These are phyloP conservation scores for Sialis fuliginosa DNA, from an alignment of 2,888 invertebrate species.

Conservation along the genomic window DNA sequence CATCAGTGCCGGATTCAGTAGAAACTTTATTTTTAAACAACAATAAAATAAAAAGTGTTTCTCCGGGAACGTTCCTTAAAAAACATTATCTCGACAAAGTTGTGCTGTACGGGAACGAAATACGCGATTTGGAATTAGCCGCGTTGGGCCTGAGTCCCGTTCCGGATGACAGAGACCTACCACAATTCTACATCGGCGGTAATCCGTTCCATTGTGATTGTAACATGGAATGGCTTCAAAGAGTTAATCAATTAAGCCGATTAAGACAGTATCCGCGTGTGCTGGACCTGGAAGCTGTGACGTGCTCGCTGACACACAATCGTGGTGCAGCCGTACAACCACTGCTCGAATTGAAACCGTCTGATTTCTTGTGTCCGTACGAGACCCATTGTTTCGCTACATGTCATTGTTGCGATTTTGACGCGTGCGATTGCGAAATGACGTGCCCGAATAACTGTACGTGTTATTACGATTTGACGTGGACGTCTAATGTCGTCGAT, in stretches of 20 bases:
- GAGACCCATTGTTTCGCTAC: constrained; percentile 68
- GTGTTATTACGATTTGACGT: constrained; percentile 74
- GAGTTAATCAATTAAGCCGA: constrained; percentile 58
- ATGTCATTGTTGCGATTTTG: constrained; percentile 81
- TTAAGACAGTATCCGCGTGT: constrained; percentile 59
- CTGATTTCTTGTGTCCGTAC: constrained; percentile 67
- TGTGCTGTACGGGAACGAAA: constrained; percentile 55
- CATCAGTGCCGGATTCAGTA: constrained; percentile 54
- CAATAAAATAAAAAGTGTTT: constrained; percentile 51
- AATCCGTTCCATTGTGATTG: constrained; percentile 78
- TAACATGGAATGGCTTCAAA: constrained; percentile 71
- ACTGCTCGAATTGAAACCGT: constrained; percentile 47
- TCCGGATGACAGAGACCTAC: constrained; percentile 46
- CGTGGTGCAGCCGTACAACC: constrained; percentile 43
- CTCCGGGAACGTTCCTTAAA: constrained; percentile 50
- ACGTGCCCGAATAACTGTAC: constrained; percentile 73
- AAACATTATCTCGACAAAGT: constrained; percentile 58
- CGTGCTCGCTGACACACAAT: constrained; percentile 54
- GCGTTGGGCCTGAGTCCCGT: constrained; percentile 50
- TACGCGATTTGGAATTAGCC: constrained; percentile 51
- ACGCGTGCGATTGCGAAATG: constrained; percentile 84
- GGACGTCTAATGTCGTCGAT: constrained; percentile 72
- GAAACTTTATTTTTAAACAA: constrained; percentile 56
- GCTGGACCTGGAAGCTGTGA: constrained; percentile 61
- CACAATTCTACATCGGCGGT: constrained; percentile 61